These are phyloP conservation scores for Champsocephalus esox DNA, from an alignment of 2,797 vertebrate species.

Conservation along the genomic window DNA sequence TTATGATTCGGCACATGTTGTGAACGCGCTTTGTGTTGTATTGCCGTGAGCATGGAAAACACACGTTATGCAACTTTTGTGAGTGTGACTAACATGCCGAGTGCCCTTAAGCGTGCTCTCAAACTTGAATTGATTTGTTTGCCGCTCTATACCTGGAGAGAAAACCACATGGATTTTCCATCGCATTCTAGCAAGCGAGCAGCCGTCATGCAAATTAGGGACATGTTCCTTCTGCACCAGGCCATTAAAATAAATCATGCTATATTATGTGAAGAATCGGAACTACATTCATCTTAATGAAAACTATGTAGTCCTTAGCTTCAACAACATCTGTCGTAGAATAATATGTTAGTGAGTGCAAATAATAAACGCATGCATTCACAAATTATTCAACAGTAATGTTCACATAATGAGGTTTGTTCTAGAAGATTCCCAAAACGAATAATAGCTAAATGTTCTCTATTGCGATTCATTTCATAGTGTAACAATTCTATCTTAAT, in stretches of 20 bases:
- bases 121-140: conserved; percentile 55
- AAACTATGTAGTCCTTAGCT: background rate
- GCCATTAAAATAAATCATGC: conserved; percentile 29
- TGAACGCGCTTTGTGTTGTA: background rate
- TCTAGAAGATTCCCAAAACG: conserved; percentile 14
- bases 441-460: background rate
- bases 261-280: background rate
- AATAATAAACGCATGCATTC: conserved; percentile 12
- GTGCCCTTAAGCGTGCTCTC: conserved; percentile 3
- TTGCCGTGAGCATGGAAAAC: background rate
- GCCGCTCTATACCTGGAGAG: conserved; percentile 45
- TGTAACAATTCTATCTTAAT: conserved; percentile 15
- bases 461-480: background rate
- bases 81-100: conserved; percentile 28
- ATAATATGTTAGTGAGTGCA: background rate
- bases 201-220: conserved; percentile 57
- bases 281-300: conserved; percentile 35
- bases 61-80: conserved; percentile 8
- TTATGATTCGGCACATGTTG: background rate
- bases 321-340: background rate
- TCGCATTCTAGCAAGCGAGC: conserved; percentile 51
- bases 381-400: conserved; percentile 7
- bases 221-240: conserved; percentile 23
- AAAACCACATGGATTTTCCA: conserved; percentile 59
- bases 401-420: conserved; percentile 13